Evolutionary conservation across 2,797 vertebrate genomes (phyloP).

Genomic region (Fistularia commersonii): DNA sequence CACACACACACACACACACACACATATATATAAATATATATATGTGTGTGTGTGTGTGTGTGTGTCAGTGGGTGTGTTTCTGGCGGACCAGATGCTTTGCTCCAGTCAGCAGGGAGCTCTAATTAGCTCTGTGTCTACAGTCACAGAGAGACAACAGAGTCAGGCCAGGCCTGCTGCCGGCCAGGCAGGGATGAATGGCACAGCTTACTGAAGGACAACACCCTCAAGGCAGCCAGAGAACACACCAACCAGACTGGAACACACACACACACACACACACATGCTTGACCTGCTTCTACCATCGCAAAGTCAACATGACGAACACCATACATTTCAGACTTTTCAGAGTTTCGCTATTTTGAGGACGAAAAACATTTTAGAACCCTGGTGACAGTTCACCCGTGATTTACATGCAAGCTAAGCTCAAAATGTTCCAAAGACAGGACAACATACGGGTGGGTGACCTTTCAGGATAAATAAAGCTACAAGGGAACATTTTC

Average conservation of each 20-base stretch:
- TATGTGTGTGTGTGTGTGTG: conserved; percentile 6
- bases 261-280: conserved; percentile 13
- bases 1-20: not conserved
- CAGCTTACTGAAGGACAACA: conserved; percentile 47
- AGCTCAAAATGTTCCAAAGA: no score
- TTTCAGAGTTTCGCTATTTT: no score
- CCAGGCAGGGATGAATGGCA: conserved; percentile 37
- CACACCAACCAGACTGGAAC: conserved; percentile 15
- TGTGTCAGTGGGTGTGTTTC: not conserved
- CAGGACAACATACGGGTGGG: no score
- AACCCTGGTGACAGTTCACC: no score
- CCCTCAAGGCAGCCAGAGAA: conserved; percentile 33
- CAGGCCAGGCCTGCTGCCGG: conserved; percentile 39
- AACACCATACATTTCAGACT: not conserved
- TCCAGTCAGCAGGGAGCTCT: conserved; percentile 54
- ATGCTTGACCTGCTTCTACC: conserved; percentile 19
- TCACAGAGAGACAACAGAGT: conserved; percentile 50
- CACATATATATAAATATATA: not conserved
- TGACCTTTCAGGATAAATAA: no score
- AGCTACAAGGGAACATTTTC: no score
- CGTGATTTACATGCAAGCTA: no score
- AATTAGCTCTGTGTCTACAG: conserved; percentile 63
- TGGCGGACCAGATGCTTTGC: conserved; percentile 54
- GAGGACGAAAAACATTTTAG: no score
- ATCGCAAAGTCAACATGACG: conserved; percentile 14